These are phyloP conservation scores for Heteromyza rotundicornis DNA, from an alignment of 2,888 invertebrate genomes.

Conservation along the genomic window DNA sequence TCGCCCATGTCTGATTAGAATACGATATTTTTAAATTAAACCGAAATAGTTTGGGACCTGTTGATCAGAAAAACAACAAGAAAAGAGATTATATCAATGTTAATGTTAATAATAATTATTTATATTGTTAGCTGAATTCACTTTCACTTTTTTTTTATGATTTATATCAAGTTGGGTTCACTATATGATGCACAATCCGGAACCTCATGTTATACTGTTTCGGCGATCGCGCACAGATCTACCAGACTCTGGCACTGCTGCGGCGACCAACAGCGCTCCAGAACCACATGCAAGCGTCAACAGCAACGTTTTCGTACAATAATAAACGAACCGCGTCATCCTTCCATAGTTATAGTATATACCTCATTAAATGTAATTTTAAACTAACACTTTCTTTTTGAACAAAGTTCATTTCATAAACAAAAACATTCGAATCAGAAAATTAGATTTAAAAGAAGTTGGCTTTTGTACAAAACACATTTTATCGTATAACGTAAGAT, in stretches of 20 bases:
- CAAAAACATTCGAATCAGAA: slow-evolving; percentile 11
- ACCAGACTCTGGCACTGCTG: slow-evolving; percentile 9
- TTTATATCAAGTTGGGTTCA: slow-evolving; percentile 78
- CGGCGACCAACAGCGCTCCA: slow-evolving; percentile 13
- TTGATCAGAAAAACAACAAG: no score
- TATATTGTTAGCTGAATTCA: no score
- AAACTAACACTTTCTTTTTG: background rate
- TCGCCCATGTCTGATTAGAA: no score
- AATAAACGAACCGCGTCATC: no score
- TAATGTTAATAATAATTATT: no score
- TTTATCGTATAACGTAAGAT: slow-evolving; percentile 7
- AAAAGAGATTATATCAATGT: no score
- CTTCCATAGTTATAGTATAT: no score
- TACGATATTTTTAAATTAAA: no score
- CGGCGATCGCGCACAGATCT: slow-evolving; percentile 65
- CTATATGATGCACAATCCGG: slow-evolving; percentile 81
- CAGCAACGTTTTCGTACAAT: slow-evolving; percentile 31
- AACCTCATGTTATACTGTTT: slow-evolving; percentile 87
- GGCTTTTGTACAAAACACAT: background rate
- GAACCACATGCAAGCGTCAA: slow-evolving; percentile 15
- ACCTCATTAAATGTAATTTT: no score
- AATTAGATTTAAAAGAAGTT: slow-evolving; percentile 17
- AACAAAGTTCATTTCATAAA: slow-evolving; percentile 9
- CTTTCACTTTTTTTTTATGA: slow-evolving; percentile 88
- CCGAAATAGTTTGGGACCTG: no score